Percentiles rank a stretch among this genome's conserved stretches.
phyloP scores from a whole-genome alignment of 1,140 invertebrate genomes.

The Carposina sasakii region DNA sequence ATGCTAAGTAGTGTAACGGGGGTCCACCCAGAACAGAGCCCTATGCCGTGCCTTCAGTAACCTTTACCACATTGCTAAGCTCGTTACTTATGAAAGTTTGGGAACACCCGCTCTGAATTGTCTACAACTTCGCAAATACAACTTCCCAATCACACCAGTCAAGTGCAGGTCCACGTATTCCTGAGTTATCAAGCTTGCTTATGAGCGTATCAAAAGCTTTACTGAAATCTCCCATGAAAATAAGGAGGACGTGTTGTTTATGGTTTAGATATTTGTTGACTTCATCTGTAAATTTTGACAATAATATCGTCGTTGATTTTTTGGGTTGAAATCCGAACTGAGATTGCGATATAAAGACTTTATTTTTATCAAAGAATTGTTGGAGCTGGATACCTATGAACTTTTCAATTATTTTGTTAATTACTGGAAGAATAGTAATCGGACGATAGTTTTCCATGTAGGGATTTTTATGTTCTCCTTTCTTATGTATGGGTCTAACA shows the following conservation, averaged over 20 bases:
- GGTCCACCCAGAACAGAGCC: not conserved
- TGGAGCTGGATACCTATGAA: not conserved
- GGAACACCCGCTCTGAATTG: too few species aligned
- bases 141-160: not conserved
- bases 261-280: not conserved
- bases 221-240: not conserved
- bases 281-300: not conserved
- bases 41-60: not conserved
- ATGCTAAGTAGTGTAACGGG: not conserved
- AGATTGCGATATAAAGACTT: not conserved
- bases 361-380: not conserved
- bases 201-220: not conserved
- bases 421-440: not conserved
- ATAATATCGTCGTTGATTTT: not conserved
- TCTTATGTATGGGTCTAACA: not conserved
- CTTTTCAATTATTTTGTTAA: not conserved
- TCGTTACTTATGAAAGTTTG: not conserved
- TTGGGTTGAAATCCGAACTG: conserved; percentile 1
- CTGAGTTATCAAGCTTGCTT: not conserved
- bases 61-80: not conserved
- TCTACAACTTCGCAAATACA: not conserved
- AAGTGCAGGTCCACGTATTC: not conserved
- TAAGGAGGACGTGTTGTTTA: not conserved
- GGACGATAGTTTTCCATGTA: not conserved
- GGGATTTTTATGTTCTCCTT: not conserved